Conservation (phyloP, 1,140 invertebrate genomes). For the Radopholus similis region DNA sequence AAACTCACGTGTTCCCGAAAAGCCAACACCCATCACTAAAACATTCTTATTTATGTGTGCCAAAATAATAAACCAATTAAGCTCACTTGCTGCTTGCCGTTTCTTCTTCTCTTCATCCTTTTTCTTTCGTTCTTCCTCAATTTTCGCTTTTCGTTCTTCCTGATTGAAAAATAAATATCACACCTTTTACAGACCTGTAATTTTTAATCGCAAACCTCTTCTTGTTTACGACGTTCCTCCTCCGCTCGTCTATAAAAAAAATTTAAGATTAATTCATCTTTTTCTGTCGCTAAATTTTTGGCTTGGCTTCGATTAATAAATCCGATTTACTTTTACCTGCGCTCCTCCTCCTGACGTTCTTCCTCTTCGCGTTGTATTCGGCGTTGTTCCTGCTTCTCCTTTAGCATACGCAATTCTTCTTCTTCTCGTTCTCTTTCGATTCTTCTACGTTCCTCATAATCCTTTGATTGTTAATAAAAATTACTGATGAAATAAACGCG, state of each 20-base stretch:
- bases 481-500: no score
- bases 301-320: background rate
- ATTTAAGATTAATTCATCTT: background rate
- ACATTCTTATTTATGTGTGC: no score
- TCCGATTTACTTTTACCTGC: no score
- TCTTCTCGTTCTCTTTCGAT: slow-evolving; percentile 50
- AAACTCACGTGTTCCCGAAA: slow-evolving; percentile 12
- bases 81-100: slow-evolving; percentile 17
- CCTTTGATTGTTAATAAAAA: no score
- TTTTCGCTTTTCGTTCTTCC: slow-evolving; percentile 48
- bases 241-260: slow-evolving; percentile 41
- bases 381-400: slow-evolving; percentile 59
- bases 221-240: slow-evolving; percentile 47
- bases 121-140: slow-evolving; percentile 44
- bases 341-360: slow-evolving; percentile 51
- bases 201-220: slow-evolving; percentile 40
- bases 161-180: slow-evolving; percentile 20
- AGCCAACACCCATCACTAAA: slow-evolving; percentile 40
- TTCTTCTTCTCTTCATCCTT: slow-evolving; percentile 48
- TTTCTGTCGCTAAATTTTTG: background rate
- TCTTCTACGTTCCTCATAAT: slow-evolving; percentile 53
- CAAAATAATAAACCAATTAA: no score
- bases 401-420: slow-evolving; percentile 52
- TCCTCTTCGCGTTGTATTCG: slow-evolving; percentile 58
- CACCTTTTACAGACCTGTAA: background rate